phyloP scores from a whole-genome alignment of 2,113 vertebrate species.

The Ctenodactylus gundi region DNA sequence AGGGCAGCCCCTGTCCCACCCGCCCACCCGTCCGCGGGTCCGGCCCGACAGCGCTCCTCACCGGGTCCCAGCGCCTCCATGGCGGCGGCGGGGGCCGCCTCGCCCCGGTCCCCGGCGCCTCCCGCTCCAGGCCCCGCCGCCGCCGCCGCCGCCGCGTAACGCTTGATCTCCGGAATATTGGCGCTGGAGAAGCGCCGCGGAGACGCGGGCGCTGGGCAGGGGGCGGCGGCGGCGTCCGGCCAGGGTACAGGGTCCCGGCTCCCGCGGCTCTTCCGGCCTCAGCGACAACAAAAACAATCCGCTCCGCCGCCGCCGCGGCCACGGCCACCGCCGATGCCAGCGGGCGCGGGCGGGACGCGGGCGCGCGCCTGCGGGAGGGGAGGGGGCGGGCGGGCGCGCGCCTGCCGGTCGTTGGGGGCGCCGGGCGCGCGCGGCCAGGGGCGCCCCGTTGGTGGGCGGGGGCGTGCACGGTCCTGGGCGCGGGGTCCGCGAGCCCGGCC shows the following conservation, averaged over 20 bases:
- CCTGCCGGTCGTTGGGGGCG: not conserved
- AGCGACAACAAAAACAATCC: conserved; percentile 79
- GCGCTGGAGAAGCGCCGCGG: conserved; percentile 74
- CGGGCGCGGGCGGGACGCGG: conserved; percentile 41
- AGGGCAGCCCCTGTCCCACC: conserved; percentile 55
- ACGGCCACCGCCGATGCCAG: not conserved
- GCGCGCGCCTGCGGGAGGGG: conserved; percentile 56
- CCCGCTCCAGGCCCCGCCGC: conserved; percentile 93
- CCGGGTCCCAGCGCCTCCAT: conserved; percentile 98
- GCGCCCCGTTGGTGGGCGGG: conserved; percentile 68
- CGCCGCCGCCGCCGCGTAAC: conserved; percentile 82
- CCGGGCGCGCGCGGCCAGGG: conserved; percentile 73
- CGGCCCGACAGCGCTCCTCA: conserved; percentile 81
- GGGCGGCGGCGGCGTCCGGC: conserved; percentile 86
- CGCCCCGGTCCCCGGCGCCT: conserved; percentile 87
- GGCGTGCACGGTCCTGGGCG: conserved; percentile 76
- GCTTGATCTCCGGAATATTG: conserved; percentile 86
- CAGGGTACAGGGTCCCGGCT: conserved; percentile 82
- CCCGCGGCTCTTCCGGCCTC: conserved; percentile 93
- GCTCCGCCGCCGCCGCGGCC: conserved; percentile 53
- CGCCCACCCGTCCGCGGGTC: conserved; percentile 53
- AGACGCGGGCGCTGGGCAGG: conserved; percentile 59
- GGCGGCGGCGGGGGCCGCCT: conserved; percentile 83
- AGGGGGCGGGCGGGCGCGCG: conserved; percentile 20
- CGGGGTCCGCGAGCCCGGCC: conserved; percentile 55